These are phyloP conservation scores for Colossoma macropomum DNA, from an alignment of 2,113 vertebrate genomes.

Conservation along the genomic window DNA sequence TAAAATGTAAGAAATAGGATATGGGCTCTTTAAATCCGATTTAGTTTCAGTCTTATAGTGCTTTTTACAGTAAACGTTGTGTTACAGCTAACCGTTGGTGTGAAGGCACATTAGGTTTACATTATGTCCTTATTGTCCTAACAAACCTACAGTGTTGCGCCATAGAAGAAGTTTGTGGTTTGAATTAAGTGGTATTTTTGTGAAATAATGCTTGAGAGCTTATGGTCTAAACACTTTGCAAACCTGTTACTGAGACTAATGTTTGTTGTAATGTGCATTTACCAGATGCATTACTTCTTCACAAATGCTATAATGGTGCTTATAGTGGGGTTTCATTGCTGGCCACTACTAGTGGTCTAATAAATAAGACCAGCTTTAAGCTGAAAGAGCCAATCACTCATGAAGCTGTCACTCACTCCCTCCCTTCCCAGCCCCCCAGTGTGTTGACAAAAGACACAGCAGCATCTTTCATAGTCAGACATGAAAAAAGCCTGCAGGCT, in stretches of 20 bases:
- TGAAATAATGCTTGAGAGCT: not conserved
- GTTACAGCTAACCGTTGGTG: no score
- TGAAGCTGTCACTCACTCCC: slow-evolving; percentile 17
- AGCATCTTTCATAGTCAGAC: slow-evolving; percentile 23
- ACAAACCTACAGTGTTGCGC: no score
- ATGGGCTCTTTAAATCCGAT: no score
- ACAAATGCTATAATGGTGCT: not conserved
- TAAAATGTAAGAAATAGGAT: no score
- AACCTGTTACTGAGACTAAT: not conserved
- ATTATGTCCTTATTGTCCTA: no score
- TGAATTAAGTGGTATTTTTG: not conserved
- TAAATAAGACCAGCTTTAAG: slow-evolving; percentile 10
- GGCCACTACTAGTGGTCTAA: not conserved
- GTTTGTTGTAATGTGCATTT: not conserved
- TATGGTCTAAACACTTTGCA: not conserved
- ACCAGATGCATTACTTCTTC: not conserved
- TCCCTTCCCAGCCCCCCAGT: not conserved
- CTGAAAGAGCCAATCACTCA: slow-evolving; percentile 21
- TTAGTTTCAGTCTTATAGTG: no score
- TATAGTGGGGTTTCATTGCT: not conserved
- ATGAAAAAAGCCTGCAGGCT: not conserved
- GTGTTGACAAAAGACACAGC: slow-evolving; percentile 32
- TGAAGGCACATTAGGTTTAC: no score
- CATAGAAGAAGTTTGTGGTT: no score
- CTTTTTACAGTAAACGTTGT: no score